Percentiles rank a stretch among this genome's conserved stretches.
Evolutionary conservation across 2,113 vertebrate genomes (phyloP).

Genomic region (Trematocara variabile): DNA sequence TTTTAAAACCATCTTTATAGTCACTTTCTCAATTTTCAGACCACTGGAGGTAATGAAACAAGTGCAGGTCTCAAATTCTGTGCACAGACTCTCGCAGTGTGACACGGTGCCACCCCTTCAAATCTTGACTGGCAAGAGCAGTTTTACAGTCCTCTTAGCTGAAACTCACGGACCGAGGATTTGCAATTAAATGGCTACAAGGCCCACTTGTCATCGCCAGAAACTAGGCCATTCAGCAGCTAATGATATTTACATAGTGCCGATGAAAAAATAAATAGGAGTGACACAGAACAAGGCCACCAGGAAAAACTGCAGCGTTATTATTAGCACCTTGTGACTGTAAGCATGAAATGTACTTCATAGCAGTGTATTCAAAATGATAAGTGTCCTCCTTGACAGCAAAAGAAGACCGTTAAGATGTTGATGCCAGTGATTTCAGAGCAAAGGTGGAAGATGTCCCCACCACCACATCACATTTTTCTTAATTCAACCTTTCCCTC

Average conservation of each 20-base stretch:
- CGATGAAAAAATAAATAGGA: not conserved
- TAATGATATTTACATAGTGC: conserved; percentile 22
- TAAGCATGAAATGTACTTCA: not conserved
- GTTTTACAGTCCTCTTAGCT: conserved; percentile 1
- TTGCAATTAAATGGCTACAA: not conserved
- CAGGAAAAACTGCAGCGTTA: not conserved
- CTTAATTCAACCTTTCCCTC: not conserved
- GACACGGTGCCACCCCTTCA: not conserved
- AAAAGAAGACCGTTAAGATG: not conserved
- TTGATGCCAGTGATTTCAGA: not conserved
- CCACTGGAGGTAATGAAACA: not conserved
- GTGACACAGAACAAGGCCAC: not conserved
- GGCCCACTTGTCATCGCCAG: conserved; percentile 1
- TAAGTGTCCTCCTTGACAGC: not conserved
- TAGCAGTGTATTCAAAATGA: not conserved
- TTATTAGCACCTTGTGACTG: not conserved
- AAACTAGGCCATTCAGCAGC: conserved; percentile 28
- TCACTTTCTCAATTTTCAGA: not conserved
- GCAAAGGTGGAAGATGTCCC: not conserved
- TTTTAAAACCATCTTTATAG: not conserved
- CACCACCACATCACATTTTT: not conserved
- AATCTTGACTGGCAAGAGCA: not conserved
- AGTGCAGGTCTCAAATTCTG: not conserved
- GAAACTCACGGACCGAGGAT: not conserved
- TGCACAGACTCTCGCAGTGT: not conserved